Conservation (phyloP, 2,113 vertebrate species). For the Taxidea taxus region DNA sequence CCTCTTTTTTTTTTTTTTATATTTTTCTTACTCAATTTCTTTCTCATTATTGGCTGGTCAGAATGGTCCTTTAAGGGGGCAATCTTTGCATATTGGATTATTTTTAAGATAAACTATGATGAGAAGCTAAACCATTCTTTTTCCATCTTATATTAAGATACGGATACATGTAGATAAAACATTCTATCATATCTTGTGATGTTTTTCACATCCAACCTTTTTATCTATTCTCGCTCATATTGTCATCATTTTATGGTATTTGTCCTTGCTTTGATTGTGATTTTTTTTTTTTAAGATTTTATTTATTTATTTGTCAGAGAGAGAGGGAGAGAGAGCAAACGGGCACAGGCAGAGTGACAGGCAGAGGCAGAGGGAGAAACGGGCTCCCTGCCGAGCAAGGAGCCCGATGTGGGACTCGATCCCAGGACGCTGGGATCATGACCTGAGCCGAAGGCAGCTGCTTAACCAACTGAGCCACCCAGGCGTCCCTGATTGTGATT, state of each 20-base stretch:
- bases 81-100: neutral
- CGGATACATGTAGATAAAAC: neutral
- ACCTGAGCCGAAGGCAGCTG: too few relatives aligned
- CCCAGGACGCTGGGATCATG: too few relatives aligned
- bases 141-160: neutral
- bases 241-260: neutral
- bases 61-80: neutral
- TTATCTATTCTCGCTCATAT: neutral
- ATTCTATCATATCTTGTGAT: neutral
- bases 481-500: neutral
- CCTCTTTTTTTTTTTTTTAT: neutral
- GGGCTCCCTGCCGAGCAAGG: too few relatives aligned
- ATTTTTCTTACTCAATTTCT: neutral
- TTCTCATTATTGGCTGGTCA: neutral
- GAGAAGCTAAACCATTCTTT: neutral
- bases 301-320: too few relatives aligned
- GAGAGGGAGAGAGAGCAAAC: too few relatives aligned
- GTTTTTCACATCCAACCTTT: neutral
- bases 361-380: too few relatives aligned
- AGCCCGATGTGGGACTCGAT: too few relatives aligned
- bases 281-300: too few relatives aligned
- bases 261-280: slow-evolving; percentile 12
- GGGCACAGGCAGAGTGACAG: too few relatives aligned
- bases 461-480: too few relatives aligned
- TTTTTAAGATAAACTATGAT: neutral